phyloP scores from a whole-genome alignment of 2,797 vertebrate species.

The Anisognathus igniventris region DNA sequence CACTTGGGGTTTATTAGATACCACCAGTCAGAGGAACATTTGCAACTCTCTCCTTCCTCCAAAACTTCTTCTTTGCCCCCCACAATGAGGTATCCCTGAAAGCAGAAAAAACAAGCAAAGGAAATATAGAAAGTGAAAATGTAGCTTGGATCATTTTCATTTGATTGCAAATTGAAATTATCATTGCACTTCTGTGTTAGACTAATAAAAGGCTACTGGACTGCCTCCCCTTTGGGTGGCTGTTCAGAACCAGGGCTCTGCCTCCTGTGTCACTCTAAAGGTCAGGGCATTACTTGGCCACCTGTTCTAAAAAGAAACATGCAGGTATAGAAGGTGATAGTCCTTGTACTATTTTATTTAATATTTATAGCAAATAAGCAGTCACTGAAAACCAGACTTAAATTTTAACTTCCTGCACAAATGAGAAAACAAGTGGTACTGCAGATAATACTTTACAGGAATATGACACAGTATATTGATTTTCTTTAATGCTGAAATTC shows the following conservation, averaged over 20 bases:
- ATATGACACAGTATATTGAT: neutral
- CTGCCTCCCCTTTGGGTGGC: neutral
- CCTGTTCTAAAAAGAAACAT: neutral
- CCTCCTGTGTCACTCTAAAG: neutral
- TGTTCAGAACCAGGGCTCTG: neutral
- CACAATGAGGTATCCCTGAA: neutral
- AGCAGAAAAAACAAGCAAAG: neutral
- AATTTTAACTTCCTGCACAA: neutral
- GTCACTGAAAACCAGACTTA: neutral
- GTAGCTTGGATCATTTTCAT: neutral
- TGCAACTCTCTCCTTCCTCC: neutral
- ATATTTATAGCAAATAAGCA: neutral
- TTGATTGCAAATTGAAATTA: neutral
- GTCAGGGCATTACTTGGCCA: neutral
- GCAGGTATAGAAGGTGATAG: neutral
- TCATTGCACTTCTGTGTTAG: neutral
- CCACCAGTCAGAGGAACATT: neutral
- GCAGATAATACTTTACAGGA: neutral
- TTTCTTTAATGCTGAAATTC: constrained; percentile 13
- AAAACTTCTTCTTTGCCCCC: neutral
- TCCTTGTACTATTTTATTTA: neutral
- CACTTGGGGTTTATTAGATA: neutral
- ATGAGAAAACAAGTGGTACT: neutral
- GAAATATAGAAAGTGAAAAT: neutral
- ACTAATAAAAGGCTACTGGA: neutral